These are phyloP conservation scores for Amia ocellicauda DNA, from an alignment of 2,113 vertebrate species.

Conservation along the genomic window DNA sequence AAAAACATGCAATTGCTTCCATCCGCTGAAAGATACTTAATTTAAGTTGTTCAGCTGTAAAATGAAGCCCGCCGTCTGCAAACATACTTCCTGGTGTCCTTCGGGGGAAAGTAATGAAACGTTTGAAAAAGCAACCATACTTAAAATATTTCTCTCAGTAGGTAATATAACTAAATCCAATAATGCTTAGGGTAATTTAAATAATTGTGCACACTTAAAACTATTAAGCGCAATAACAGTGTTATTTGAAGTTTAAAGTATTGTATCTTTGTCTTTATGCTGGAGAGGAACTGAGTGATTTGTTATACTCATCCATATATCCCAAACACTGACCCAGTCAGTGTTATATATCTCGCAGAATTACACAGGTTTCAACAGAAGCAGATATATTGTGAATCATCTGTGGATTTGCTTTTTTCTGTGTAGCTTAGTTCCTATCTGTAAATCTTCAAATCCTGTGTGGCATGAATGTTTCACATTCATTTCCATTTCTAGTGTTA, in stretches of 20 bases:
- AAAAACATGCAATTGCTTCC: too few relatives aligned
- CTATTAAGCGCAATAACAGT: slow-evolving; percentile 26
- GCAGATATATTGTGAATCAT: slow-evolving; percentile 7
- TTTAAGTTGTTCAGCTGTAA: too few relatives aligned
- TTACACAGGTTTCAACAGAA: background rate
- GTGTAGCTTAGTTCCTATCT: slow-evolving; percentile 14
- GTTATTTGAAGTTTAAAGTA: slow-evolving; percentile 19
- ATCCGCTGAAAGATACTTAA: too few relatives aligned
- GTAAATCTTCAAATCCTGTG: slow-evolving; percentile 29
- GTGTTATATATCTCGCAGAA: slow-evolving; percentile 7
- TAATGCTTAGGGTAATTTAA: too few relatives aligned
- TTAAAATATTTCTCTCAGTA: too few relatives aligned
- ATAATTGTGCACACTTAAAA: slow-evolving; percentile 16
- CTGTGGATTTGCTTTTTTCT: background rate
- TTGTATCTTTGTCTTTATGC: slow-evolving; percentile 29
- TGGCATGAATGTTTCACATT: slow-evolving; percentile 9
- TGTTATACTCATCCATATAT: slow-evolving; percentile 10
- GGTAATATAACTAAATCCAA: too few relatives aligned
- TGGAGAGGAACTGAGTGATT: slow-evolving; percentile 21
- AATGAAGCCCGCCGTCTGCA: too few relatives aligned
- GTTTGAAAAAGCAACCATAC: too few relatives aligned
- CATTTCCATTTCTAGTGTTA: slow-evolving; percentile 15
- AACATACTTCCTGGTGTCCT: too few relatives aligned
- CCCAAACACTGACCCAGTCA: background rate
- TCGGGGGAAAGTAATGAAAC: too few relatives aligned